Conservation (phyloP, 30 jellyfish, hydroid and myxozoan genomes). For the Chrysaora quinquecirrha region DNA sequence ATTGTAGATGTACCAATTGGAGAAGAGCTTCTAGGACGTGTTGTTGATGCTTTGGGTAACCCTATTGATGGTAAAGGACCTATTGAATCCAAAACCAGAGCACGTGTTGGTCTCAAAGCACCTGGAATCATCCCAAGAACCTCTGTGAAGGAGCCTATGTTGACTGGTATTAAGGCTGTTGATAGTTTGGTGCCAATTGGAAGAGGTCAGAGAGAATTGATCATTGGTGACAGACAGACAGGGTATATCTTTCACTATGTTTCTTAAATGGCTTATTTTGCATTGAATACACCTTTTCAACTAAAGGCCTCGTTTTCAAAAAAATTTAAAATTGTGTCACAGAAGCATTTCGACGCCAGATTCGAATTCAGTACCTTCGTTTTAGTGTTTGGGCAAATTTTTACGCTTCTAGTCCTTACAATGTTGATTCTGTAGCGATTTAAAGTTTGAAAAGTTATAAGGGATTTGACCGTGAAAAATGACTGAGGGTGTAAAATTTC, state of each 20-base stretch:
- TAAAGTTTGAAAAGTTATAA: too few relatives aligned
- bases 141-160: slow-evolving; percentile 99
- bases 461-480: too few relatives aligned
- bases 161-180: slow-evolving; percentile 99
- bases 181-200: slow-evolving; percentile 99
- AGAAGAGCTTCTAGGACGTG: slow-evolving; percentile 96
- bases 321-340: too few relatives aligned
- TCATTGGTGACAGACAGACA: slow-evolving; percentile 99
- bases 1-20: slow-evolving; percentile 99
- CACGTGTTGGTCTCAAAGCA: slow-evolving; percentile 98
- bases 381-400: too few relatives aligned
- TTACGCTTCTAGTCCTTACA: too few relatives aligned
- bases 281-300: too few relatives aligned
- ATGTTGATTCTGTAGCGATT: too few relatives aligned
- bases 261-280: too few relatives aligned
- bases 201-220: slow-evolving; percentile 99
- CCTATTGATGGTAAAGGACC: slow-evolving; percentile 99
- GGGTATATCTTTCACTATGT: slow-evolving; percentile 57
- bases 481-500: too few relatives aligned
- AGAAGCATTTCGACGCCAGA: too few relatives aligned
- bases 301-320: too few relatives aligned
- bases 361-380: too few relatives aligned
- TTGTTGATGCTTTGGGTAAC: slow-evolving; percentile 99
- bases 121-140: slow-evolving; percentile 99
- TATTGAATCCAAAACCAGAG: slow-evolving; percentile 69